Evolutionary conservation across 2,888 invertebrate species (phyloP), one percentile per base, ranked within the genome.

Genomic region (Troglohyphantes excavatus): DNA sequence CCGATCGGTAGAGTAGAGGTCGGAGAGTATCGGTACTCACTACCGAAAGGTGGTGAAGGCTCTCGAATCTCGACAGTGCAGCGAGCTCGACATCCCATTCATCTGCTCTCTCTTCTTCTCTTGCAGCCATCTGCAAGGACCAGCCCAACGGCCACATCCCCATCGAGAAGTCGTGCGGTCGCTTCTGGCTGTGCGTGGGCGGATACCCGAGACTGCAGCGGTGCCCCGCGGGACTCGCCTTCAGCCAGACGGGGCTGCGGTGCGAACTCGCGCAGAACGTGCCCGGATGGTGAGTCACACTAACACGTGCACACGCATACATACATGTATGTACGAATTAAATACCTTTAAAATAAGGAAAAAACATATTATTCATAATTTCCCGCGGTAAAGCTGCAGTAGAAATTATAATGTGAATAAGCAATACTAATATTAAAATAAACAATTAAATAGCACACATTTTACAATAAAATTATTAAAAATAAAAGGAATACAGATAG

Each of bases 141-240:
- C 97, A 97, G 93, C 95, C 97, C 79, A 97, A 97, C 94, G 97
- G 97, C 91, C 97, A 97, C 94, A 97, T 97, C 11, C 96, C 97
- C 0, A 95, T 98, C n/a, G 97, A 97, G 92, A 97, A 97, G 94
- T 97, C 97, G 70, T 98, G 97, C 95, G 97, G 97, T 94, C 95
- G 97, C 17, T 98, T 97, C 94, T 98, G 97, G 97, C 97, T 97
- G 93, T 98, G 97, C 93, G 97, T 97, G 93, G 97, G 97, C 5
- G 97, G 97, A 0, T 98, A 97, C 94, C 97, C 97, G 3, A 96
- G 97, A 86, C 95, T 97, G 5, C 97, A 97, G 93, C 95, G 97
- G 76, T 98, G 97, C 93, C 90, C 91, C 59, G 91, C 91, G 82
- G 91, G 91, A n/a, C 86, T 91, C 70, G 91, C 91, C 72, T 91